phyloP scores from a whole-genome alignment of 2,888 invertebrate genomes.

The Seira ritae region DNA sequence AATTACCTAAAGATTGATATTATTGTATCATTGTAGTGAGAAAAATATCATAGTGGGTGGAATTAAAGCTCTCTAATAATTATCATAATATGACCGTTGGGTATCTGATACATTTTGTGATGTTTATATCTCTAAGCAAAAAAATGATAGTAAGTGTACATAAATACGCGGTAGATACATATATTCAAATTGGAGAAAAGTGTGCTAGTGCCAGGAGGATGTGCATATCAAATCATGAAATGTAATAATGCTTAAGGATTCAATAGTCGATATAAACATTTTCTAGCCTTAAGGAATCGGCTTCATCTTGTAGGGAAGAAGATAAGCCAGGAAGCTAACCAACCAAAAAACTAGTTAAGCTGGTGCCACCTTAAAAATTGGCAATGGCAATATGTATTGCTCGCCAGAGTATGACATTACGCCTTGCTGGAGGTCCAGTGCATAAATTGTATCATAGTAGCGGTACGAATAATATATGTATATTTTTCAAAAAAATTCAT shows the following conservation, averaged over 20 bases:
- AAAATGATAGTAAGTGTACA: background rate
- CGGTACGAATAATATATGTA: background rate
- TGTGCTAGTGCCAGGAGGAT: too few species aligned
- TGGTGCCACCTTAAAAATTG: slow-evolving; percentile 53
- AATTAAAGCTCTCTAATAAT: too few species aligned
- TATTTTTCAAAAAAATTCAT: slow-evolving; percentile 15
- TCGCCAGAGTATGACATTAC: slow-evolving; percentile 12
- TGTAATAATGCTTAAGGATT: too few species aligned
- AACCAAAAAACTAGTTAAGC: slow-evolving; percentile 62
- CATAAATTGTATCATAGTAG: slow-evolving; percentile 51
- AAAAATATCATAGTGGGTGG: too few species aligned
- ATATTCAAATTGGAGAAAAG: too few species aligned
- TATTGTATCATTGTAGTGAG: too few species aligned
- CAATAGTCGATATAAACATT: too few species aligned
- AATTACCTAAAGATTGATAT: slow-evolving; percentile 51
- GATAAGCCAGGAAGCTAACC: slow-evolving; percentile 65
- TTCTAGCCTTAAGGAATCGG: slow-evolving; percentile 12
- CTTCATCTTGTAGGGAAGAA: slow-evolving; percentile 43
- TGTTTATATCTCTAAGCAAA: too few species aligned
- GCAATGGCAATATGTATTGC: slow-evolving; percentile 13
- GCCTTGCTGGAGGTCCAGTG: slow-evolving; percentile 53
- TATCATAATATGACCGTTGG: slow-evolving; percentile 8
- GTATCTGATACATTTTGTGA: slow-evolving; percentile 15
- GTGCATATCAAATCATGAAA: too few species aligned
- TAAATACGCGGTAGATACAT: background rate